Evolutionary conservation across 2,888 invertebrate genomes (phyloP).

Genomic region (Diarsia dahlii): DNA sequence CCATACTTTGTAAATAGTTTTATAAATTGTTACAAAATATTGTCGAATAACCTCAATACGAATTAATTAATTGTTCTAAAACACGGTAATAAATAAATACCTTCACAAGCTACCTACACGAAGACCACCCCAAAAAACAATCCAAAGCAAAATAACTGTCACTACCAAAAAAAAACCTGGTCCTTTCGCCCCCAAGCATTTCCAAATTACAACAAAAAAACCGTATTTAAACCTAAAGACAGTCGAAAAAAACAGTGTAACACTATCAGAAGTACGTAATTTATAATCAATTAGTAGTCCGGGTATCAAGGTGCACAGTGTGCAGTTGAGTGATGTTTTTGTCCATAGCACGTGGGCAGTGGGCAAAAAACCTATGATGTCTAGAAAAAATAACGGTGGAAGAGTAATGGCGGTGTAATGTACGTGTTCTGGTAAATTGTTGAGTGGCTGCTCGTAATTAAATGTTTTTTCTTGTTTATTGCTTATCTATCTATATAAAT

Average conservation of each 20-base stretch:
- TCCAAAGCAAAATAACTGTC: constrained; percentile 31
- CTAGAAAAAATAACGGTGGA: constrained; percentile 64
- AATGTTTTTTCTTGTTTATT: constrained; percentile 20
- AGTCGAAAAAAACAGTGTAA: constrained; percentile 42
- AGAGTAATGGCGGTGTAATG: constrained; percentile 42
- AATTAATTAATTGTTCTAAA: neutral
- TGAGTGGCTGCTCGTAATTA: constrained; percentile 27
- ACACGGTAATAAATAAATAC: constrained; percentile 4
- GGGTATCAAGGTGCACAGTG: constrained; percentile 70
- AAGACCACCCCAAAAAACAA: neutral
- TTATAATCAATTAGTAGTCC: constrained; percentile 80
- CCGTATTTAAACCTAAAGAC: constrained; percentile 2
- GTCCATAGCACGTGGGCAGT: constrained; percentile 68
- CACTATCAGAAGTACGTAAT: constrained; percentile 67
- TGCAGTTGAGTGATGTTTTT: constrained; percentile 69
- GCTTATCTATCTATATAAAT: no score
- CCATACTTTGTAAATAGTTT: no score
- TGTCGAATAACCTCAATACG: neutral
- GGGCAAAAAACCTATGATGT: constrained; percentile 66
- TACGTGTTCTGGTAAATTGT: constrained; percentile 49
- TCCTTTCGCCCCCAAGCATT: constrained; percentile 45
- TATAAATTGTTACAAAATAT: no score
- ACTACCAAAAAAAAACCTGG: constrained; percentile 31
- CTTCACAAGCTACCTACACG: neutral
- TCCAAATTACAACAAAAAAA: constrained; percentile 42